phyloP scores from a whole-genome alignment of 2,113 vertebrate species.

The Eulacestoma nigropectus region DNA sequence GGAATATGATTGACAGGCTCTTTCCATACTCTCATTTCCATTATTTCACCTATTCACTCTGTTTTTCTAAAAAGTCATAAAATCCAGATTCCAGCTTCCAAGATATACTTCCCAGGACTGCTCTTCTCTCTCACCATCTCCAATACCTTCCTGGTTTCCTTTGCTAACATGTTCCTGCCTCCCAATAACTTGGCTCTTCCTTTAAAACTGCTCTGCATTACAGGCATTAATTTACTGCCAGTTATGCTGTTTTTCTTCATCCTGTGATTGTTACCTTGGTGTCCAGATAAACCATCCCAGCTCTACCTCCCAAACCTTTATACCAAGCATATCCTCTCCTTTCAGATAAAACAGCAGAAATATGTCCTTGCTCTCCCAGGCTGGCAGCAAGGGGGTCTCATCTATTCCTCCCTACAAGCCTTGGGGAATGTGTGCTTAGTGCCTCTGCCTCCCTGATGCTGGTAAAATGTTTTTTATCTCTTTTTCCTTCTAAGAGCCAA shows the following conservation, averaged over 20 bases:
- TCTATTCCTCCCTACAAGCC: neutral
- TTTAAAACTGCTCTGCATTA: rapidly evolving
- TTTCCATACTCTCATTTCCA: neutral
- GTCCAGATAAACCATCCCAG: neutral
- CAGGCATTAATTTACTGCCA: neutral
- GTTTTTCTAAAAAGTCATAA: neutral
- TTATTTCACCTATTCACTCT: neutral
- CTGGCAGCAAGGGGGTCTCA: neutral
- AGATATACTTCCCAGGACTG: neutral
- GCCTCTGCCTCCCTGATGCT: neutral
- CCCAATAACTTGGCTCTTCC: neutral
- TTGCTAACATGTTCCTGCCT: neutral
- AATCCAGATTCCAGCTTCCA: neutral
- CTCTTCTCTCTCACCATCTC: neutral
- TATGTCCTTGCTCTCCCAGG: neutral
- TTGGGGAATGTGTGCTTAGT: neutral
- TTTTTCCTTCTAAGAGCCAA: neutral
- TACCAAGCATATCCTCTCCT: neutral
- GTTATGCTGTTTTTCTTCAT: neutral
- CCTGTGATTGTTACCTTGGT: neutral
- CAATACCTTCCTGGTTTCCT: neutral
- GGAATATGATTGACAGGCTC: neutral
- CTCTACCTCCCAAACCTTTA: neutral
- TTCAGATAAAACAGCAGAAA: neutral
- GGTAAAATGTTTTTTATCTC: neutral